Evolutionary conservation across 2,888 invertebrate species (phyloP).

Genomic region (Diloba caeruleocephala): DNA sequence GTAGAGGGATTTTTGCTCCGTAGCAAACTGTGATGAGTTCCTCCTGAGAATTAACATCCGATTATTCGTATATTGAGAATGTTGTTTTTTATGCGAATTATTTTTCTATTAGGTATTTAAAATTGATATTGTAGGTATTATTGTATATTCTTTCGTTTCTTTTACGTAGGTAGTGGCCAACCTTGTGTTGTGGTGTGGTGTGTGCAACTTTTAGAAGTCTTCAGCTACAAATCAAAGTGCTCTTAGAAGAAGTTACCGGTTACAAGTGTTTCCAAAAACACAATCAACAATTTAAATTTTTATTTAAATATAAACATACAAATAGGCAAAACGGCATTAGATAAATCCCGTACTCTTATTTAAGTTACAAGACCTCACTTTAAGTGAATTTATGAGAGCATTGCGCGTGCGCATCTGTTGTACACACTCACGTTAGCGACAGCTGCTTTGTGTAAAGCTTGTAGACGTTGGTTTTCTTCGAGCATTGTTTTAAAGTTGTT

Average conservation of each 20-base stretch:
- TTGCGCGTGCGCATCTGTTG: constrained; percentile 71
- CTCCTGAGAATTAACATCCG: constrained; percentile 17
- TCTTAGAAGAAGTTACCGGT: too few species aligned
- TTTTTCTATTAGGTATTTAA: constrained; percentile 3
- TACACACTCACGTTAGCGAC: constrained; percentile 51
- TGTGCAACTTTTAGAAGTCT: too few species aligned
- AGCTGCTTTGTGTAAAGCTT: constrained; percentile 57
- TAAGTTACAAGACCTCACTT: constrained; percentile 46
- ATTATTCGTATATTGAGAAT: constrained; percentile 35
- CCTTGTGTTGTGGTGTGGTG: too few species aligned
- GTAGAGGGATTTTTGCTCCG: background rate
- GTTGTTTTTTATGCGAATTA: constrained; percentile 15
- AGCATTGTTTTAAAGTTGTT: constrained; percentile 29
- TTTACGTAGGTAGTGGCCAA: too few species aligned
- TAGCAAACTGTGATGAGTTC: constrained; percentile 1
- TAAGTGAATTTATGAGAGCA: constrained; percentile 64
- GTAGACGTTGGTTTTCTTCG: constrained; percentile 33
- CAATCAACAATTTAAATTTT: too few species aligned
- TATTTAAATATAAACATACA: background rate
- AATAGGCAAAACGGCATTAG: constrained; percentile 29
- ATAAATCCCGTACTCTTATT: constrained; percentile 50
- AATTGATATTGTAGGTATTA: background rate
- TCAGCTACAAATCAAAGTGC: too few species aligned
- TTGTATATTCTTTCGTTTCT: background rate
- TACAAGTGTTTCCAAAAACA: too few species aligned